A percentile compares a stretch with the other conserved stretches of the same genome.
These are phyloP conservation scores for Synergus umbraculus DNA, from an alignment of 2,888 invertebrate genomes.

Conservation along the genomic window DNA sequence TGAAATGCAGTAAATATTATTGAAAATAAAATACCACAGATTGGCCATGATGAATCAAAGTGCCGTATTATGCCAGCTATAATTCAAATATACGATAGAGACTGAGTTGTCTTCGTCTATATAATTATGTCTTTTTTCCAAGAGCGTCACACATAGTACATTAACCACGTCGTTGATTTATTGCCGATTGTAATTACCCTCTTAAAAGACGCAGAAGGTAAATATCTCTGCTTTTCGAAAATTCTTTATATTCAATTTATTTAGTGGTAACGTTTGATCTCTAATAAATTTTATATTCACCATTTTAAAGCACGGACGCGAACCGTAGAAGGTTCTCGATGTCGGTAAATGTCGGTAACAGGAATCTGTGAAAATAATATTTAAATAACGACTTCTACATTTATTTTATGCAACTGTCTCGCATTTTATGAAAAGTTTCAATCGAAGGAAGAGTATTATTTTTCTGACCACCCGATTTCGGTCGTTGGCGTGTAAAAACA, in stretches of 20 bases:
- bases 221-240: not conserved
- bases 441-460: not conserved
- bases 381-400: not conserved
- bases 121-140: constrained; percentile 35
- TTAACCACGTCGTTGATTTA: constrained; percentile 34
- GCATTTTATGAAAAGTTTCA: not conserved
- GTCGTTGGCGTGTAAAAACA: constrained; percentile 5
- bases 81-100: constrained; percentile 53
- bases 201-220: not conserved
- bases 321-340: too few relatives aligned
- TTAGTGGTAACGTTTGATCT: too few relatives aligned
- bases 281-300: too few relatives aligned
- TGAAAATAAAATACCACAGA: not conserved
- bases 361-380: not conserved
- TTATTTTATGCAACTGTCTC: not conserved
- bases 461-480: not conserved
- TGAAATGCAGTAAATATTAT: not conserved
- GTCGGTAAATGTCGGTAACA: not conserved
- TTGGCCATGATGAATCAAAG: constrained; percentile 42
- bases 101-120: constrained; percentile 2
- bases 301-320: too few relatives aligned
- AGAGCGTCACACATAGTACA: constrained; percentile 18
- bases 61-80: constrained; percentile 57
- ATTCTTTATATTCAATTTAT: not conserved
- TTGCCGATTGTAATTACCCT: not conserved